Base-by-base conservation (phyloP, 2,797 vertebrate species). In the Lophius americanus region DNA sequence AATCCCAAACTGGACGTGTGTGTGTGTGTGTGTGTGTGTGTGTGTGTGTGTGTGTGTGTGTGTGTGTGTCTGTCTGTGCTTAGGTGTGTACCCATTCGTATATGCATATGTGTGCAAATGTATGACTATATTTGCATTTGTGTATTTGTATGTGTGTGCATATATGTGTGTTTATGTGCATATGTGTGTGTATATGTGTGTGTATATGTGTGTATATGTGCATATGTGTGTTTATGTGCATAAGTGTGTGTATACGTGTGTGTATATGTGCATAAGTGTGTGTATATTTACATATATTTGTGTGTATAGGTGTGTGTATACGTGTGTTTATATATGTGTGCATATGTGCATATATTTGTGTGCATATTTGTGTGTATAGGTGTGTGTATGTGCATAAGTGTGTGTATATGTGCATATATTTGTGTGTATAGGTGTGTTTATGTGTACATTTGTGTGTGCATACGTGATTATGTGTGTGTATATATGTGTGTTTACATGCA, bases 1-100 rank as follows among this genome's bases (percentile, higher is more conserved):
- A 75, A 76, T 76, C 57, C 66, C 59, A 71, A 66, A 64, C 55
- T 65, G 43, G 42, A 41, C 39, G 47, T 14, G 39, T 57, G 23
- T 49, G 5, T 10, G 42, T 37, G 6, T 13, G 42, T 39, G 37
- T 23, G 9, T 7, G 5, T 14, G 35, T 46, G 33, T 48, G 53
- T 60, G 42, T 7, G 47, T 67, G 12, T 23, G 6, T 4, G 32
- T 55, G 33, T 14, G 23, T 51, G 35, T 60, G 23, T 7, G 39
- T 2, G 4, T 6, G 39, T 2, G 6, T 38, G 37, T 38, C 37
- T 38, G 37, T 6, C 2, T 38, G 37, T 4, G 23, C 23, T 23
- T 14, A 23, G 47, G 35, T 60, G 23, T 7, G 41, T 3, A 38
- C 7, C 4, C 4, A 2, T 42, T 7, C 41, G 6, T 10, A 9